These are phyloP conservation scores for Brachionus paranguensis DNA, from an alignment of 1,140 invertebrate species.

Conservation along the genomic window DNA sequence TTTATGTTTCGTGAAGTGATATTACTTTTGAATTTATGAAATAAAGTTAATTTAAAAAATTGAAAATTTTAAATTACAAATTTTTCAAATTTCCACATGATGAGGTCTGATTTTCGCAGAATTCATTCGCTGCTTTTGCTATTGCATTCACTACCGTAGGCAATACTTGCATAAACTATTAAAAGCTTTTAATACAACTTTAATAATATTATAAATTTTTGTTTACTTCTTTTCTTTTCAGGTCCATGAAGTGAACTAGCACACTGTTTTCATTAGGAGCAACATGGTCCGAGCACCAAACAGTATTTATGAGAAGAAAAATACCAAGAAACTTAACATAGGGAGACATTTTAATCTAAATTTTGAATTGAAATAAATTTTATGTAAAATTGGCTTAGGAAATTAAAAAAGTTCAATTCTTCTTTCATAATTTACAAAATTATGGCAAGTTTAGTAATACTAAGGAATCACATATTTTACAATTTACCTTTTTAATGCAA, in stretches of 20 bases:
- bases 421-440: neutral
- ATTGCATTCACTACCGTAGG: neutral
- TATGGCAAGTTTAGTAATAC: neutral
- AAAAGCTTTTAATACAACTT: neutral
- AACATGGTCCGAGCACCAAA: neutral
- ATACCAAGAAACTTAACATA: neutral
- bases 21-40: neutral
- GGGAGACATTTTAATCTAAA: neutral
- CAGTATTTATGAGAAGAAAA: neutral
- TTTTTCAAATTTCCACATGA: neutral
- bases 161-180: neutral
- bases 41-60: neutral
- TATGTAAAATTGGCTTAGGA: neutral
- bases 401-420: neutral
- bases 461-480: neutral
- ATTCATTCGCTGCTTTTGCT: neutral
- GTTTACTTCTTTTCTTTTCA: neutral
- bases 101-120: neutral
- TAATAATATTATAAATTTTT: neutral
- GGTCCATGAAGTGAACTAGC: conserved; percentile 35
- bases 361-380: neutral
- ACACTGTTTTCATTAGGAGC: neutral
- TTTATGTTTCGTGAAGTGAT: neutral
- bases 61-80: neutral
- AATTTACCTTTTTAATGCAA: neutral